These are phyloP conservation scores for Nineta flava DNA, from an alignment of 2,888 invertebrate genomes.

Conservation along the genomic window DNA sequence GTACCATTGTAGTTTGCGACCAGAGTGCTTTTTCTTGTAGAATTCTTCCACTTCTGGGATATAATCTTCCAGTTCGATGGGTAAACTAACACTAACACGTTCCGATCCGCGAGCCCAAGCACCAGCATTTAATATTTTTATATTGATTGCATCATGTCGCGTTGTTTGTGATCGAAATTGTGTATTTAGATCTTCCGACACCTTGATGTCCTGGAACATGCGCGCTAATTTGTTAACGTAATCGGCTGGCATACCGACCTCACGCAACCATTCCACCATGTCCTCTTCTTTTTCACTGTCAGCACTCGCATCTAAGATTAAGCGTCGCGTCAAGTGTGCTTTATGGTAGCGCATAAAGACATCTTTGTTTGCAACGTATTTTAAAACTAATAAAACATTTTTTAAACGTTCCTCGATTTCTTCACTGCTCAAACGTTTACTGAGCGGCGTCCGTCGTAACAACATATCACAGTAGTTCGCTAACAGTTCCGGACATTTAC, in stretches of 20 bases:
- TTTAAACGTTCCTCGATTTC: constrained; percentile 88
- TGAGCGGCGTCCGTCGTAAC: constrained; percentile 85
- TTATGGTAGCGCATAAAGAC: constrained; percentile 99
- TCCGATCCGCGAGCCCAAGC: constrained; percentile 96
- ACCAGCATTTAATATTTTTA: constrained; percentile 96
- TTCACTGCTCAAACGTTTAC: constrained; percentile 89
- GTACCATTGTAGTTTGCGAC: constrained; percentile 94
- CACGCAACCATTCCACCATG: constrained; percentile 95
- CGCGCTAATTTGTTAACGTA: constrained; percentile 95
- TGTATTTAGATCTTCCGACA: constrained; percentile 87
- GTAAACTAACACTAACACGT: constrained; percentile 87
- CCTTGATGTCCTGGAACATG: constrained; percentile 98
- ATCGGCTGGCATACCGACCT: constrained; percentile 99
- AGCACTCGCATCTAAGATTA: constrained; percentile 94
- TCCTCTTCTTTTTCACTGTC: constrained; percentile 99
- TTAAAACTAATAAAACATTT: constrained; percentile 90
- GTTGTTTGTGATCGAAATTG: constrained; percentile 77
- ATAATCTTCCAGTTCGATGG: constrained; percentile 94
- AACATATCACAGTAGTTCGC: constrained; percentile 99
- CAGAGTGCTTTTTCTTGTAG: constrained; percentile 94
- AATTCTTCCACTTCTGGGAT: constrained; percentile 99
- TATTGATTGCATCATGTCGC: constrained; percentile 79
- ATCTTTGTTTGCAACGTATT: constrained; percentile 99
- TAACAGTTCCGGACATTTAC: constrained; percentile 94
- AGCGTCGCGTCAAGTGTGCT: constrained; percentile 85